A percentile compares a stretch with the other conserved stretches of the same genome.
Evolutionary conservation across 2,888 invertebrate genomes (phyloP).

Genomic region (Odontocerum albicorne): DNA sequence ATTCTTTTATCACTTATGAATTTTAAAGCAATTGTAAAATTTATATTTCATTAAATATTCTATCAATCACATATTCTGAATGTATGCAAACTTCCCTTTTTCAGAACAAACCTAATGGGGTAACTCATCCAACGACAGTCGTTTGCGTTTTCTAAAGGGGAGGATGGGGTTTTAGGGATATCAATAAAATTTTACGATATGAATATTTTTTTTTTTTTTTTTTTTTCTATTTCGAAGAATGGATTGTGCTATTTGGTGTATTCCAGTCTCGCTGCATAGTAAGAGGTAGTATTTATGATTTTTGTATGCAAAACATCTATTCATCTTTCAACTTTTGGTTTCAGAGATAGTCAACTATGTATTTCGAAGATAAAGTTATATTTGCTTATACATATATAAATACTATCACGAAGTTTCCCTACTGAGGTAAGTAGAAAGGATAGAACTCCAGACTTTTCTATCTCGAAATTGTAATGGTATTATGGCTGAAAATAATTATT

Average conservation of each 20-base stretch:
- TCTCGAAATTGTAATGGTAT: too few species aligned
- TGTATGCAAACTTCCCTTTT: slow-evolving; percentile 15
- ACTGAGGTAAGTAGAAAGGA: too few species aligned
- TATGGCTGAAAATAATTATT: too few species aligned
- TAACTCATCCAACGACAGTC: slow-evolving; percentile 16
- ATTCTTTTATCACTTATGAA: too few species aligned
- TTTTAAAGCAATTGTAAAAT: too few species aligned
- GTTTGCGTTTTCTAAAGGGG: slow-evolving; percentile 7
- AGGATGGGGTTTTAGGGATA: slow-evolving; percentile 28
- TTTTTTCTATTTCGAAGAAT: slow-evolving; percentile 32
- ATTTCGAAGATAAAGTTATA: too few species aligned
- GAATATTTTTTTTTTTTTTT: slow-evolving; percentile 26
- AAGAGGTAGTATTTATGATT: slow-evolving; percentile 30
- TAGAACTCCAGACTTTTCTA: too few species aligned
- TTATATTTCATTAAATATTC: slow-evolving; percentile 23
- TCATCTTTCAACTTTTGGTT: slow-evolving; percentile 15
- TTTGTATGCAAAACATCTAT: slow-evolving; percentile 33
- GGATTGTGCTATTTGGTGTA: too few species aligned
- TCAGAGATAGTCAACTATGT: too few species aligned
- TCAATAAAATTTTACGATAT: slow-evolving; percentile 37
- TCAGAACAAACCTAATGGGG: slow-evolving; percentile 24
- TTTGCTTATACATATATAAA: too few species aligned
- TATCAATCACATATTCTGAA: slow-evolving; percentile 21
- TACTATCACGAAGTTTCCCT: too few species aligned
- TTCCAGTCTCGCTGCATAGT: too few species aligned